Percentiles rank a stretch among this genome's conserved stretches.
Conservation (phyloP, 1,140 invertebrate genomes). For the Lamellibrachia luymesi region DNA sequence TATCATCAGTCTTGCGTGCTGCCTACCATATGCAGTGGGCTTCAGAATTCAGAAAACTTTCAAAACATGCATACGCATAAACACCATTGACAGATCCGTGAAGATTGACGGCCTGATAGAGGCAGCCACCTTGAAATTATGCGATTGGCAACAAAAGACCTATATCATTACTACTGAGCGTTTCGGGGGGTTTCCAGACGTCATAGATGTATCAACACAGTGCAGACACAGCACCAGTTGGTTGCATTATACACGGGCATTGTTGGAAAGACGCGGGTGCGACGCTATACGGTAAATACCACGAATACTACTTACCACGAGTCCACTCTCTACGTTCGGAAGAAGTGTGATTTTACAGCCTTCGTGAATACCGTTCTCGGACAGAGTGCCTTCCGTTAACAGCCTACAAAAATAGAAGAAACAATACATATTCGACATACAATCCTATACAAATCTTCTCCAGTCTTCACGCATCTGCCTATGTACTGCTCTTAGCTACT, state of each 20-base stretch:
- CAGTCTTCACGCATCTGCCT: no score
- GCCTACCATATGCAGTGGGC: background rate
- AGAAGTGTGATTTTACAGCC: slow-evolving; percentile 84
- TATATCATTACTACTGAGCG: no score
- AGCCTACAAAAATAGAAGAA: slow-evolving; percentile 68
- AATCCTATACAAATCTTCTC: no score
- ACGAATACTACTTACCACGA: slow-evolving; percentile 73
- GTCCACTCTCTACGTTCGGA: slow-evolving; percentile 89
- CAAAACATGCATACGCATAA: background rate
- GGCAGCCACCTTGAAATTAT: no score
- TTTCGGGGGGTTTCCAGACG: no score
- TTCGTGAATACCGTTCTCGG: slow-evolving; percentile 82
- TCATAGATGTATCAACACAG: no score
- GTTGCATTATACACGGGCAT: background rate
- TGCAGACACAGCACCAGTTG: no score
- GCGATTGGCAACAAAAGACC: no score
- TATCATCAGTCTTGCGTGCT: background rate
- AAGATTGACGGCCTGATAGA: no score
- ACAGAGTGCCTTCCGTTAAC: slow-evolving; percentile 79
- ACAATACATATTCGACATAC: slow-evolving; percentile 3
- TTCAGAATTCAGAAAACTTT: background rate
- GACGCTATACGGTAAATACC: background rate
- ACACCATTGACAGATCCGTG: no score
- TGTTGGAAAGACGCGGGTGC: background rate
- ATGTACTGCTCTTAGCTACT: no score